phyloP scores from a whole-genome alignment of 2,888 invertebrate genomes.

The Lepidochrysops patricia region DNA sequence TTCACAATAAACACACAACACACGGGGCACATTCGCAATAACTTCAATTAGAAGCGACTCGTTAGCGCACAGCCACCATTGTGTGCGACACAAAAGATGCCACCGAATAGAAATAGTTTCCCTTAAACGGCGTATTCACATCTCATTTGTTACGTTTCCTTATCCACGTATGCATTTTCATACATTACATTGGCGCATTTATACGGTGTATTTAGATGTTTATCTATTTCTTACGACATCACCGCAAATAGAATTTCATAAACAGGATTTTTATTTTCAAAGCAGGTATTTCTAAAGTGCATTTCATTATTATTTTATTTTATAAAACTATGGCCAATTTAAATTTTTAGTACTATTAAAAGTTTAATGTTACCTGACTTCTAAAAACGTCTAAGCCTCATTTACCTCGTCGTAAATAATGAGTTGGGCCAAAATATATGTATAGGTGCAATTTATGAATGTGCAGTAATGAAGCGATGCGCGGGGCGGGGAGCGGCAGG shows the following conservation, averaged over 20 bases:
- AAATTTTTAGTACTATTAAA: too few relatives aligned
- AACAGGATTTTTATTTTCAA: too few relatives aligned
- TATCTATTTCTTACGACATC: neutral
- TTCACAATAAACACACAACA: neutral
- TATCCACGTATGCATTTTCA: conserved; percentile 12
- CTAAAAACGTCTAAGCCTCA: too few relatives aligned
- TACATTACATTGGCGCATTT: neutral
- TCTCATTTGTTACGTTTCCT: conserved; percentile 47
- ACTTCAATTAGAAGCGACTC: conserved; percentile 60
- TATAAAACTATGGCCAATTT: too few relatives aligned
- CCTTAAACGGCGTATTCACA: conserved; percentile 52
- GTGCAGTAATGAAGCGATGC: neutral
- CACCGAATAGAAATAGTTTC: conserved; percentile 52
- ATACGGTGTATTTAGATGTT: neutral
- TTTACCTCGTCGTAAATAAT: too few relatives aligned
- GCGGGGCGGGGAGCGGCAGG: neutral
- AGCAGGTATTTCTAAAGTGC: too few relatives aligned
- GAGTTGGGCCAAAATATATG: too few relatives aligned
- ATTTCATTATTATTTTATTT: too few relatives aligned
- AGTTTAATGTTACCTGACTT: too few relatives aligned
- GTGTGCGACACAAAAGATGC: conserved; percentile 60
- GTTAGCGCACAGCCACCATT: conserved; percentile 60
- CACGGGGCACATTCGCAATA: conserved; percentile 34
- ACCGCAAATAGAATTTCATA: too few relatives aligned
- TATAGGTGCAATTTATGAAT: neutral